These are phyloP conservation scores for Mellivora capensis DNA, from an alignment of 2,113 vertebrate genomes.

Conservation along the genomic window DNA sequence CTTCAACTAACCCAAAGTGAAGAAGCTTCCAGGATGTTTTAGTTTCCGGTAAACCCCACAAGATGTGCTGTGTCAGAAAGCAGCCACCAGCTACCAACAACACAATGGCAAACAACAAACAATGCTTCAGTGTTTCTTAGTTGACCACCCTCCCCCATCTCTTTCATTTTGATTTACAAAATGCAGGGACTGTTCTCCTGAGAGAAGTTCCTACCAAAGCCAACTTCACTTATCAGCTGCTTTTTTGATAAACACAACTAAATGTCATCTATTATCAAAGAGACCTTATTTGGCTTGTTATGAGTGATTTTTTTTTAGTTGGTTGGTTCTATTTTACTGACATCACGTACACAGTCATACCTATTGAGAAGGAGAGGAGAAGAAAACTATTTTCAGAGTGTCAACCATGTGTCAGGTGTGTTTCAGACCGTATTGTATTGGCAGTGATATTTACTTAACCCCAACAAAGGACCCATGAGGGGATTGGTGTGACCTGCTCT, in stretches of 20 bases:
- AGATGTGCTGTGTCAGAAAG: background rate
- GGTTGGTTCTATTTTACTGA: background rate
- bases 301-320: background rate
- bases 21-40: background rate
- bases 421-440: background rate
- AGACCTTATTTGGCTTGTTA: background rate
- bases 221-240: background rate
- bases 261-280: background rate
- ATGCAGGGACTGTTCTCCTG: background rate
- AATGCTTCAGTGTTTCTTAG: accelerated
- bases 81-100: accelerated
- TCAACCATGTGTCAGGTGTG: background rate
- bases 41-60: no score
- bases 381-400: background rate
- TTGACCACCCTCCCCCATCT: background rate
- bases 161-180: background rate
- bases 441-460: background rate
- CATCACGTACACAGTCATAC: background rate
- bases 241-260: background rate
- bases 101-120: background rate
- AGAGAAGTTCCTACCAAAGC: background rate
- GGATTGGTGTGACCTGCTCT: background rate
- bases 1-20: background rate
- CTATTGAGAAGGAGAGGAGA: background rate
- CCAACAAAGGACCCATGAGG: accelerated